Conservation (phyloP, 2,113 vertebrate genomes). For the Caloenas nicobarica region DNA sequence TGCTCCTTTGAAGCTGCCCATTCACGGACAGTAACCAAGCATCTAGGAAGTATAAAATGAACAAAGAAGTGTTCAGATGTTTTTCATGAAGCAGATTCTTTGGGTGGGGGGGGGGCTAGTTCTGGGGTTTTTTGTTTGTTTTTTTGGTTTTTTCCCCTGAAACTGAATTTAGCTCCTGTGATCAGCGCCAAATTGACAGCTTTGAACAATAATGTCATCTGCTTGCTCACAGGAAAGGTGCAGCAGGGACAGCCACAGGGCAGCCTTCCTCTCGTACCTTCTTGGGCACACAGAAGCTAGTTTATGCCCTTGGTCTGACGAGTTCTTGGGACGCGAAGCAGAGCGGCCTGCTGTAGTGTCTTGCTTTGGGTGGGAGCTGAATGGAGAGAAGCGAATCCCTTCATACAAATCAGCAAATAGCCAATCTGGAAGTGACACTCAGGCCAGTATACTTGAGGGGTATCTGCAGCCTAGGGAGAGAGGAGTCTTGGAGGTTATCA, state of each 20-base stretch:
- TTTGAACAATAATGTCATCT: constrained; percentile 26
- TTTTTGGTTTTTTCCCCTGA: background rate
- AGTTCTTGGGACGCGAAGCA: background rate
- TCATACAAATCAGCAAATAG: background rate
- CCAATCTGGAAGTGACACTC: background rate
- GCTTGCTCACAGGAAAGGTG: background rate
- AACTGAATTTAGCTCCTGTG: constrained; percentile 51
- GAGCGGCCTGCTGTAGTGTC: background rate
- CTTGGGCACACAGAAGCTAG: background rate
- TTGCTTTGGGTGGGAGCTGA: background rate
- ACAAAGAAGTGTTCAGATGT: constrained; percentile 62
- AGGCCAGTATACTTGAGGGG: background rate
- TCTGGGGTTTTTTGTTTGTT: background rate
- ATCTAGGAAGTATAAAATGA: constrained; percentile 64
- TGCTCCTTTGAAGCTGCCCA: constrained; percentile 65
- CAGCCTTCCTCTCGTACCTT: background rate
- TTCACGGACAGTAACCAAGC: constrained; percentile 58
- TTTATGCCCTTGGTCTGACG: background rate
- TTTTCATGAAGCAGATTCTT: constrained; percentile 54
- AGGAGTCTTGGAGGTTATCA: background rate
- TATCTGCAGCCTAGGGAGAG: background rate
- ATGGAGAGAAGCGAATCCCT: background rate
- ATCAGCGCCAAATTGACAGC: constrained; percentile 28
- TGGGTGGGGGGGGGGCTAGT: background rate
- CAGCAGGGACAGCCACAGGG: background rate